Base-by-base conservation (phyloP, 1,140 invertebrate species). In the Littorina saxatilis region DNA sequence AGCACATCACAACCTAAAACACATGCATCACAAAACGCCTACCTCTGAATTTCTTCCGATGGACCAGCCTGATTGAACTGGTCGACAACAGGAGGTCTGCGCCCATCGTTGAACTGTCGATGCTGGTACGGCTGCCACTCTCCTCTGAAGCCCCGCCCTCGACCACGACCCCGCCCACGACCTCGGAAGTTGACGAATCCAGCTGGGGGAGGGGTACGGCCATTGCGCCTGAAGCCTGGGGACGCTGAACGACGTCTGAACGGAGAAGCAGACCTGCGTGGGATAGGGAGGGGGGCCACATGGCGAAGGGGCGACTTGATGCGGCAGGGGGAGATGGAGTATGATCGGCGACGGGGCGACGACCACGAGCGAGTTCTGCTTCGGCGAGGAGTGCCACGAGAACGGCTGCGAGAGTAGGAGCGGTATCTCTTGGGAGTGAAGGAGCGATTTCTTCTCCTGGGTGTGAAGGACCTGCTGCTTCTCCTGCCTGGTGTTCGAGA, bases 131-230 rank as follows among this genome's bases (percentile, higher is more conserved):
- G 76, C 29, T 63, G 55, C 76, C 76, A 78, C 2, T 78, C 50
- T 55, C 80, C 77, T 55, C 72, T 23, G 63, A 43, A 74, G 11
- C 77, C 73, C n/a, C 76, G 91, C 87, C 66, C 89, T 89, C 84
- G 93, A 91, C 50, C 89, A 88, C 84, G 93, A 91, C 50, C 82
- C 63, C 72, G 40, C 15, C 73, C 43, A 68, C 50, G 52, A 13
- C 74, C 50, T 73, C 76, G 13, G 32, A 66, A 40, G 15, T 37
- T 23, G 88, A 87, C 79, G 85, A 55, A 70, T 40, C 79, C 81
- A 91, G 89, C 80, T 88, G 89, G 43, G 91, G 92, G 70, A 91
- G 92, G 29, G 89, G 90, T 83, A 91, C 90, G 52, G 90, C 91
- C n/a, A 89, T 91, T 83, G 90, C 90, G 20, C 92, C 91, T 83